Percentiles rank a stretch among this genome's conserved stretches.
phyloP scores from a whole-genome alignment of 2,113 vertebrate species.

The Coptodon bakossiorum region DNA sequence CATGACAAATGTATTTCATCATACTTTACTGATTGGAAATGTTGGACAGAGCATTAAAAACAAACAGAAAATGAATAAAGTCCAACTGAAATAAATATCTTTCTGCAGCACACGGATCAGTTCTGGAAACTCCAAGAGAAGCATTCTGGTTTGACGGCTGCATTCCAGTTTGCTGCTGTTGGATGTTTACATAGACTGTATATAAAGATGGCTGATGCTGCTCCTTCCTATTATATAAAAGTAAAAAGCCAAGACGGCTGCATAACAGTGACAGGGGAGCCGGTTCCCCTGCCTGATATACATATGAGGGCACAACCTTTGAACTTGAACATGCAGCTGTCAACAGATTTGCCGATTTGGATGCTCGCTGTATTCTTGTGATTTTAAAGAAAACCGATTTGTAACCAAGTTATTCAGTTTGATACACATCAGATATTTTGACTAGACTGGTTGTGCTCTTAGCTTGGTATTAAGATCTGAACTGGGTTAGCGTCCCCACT shows the following conservation, averaged over 20 bases:
- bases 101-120: not conserved
- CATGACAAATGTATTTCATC: not conserved
- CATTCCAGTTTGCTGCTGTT: not conserved
- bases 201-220: not conserved
- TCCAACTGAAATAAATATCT: not conserved
- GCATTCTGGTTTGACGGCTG: not conserved
- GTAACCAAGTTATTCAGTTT: not conserved
- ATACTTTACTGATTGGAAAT: not conserved
- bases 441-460: not conserved
- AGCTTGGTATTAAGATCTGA: not conserved
- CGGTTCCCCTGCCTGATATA: not conserved
- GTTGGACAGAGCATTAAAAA: not conserved
- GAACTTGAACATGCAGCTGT: not conserved
- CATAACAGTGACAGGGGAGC: fast-evolving
- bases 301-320: not conserved
- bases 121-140: not conserved
- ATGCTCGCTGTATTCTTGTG: not conserved
- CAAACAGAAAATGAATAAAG: not conserved
- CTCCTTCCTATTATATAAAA: not conserved
- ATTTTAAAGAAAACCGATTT: not conserved
- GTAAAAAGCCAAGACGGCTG: not conserved
- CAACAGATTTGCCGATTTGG: not conserved
- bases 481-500: not conserved
- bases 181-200: not conserved
- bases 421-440: not conserved